A percentile compares a stretch with the other conserved stretches of the same genome.
These are phyloP conservation scores for Morone chrysops DNA, from an alignment of 2,113 vertebrate species.

Conservation along the genomic window DNA sequence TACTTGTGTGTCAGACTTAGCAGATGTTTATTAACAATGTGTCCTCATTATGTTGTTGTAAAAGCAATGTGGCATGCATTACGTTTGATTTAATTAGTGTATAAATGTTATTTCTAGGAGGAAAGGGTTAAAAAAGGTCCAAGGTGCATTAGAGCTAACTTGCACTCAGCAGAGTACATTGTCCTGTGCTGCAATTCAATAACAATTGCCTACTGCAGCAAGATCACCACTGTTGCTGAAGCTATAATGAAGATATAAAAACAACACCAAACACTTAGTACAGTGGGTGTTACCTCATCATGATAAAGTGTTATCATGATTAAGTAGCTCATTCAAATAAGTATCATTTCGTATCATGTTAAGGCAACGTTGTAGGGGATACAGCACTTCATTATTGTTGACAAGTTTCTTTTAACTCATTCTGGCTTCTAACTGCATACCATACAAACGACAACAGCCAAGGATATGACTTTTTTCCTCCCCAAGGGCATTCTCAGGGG, in stretches of 20 bases:
- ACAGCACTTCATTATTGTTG: constrained; percentile 52
- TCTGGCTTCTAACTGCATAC: constrained; percentile 66
- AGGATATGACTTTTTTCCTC: constrained; percentile 74
- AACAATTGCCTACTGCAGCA: constrained; percentile 24
- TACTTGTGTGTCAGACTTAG: too few species aligned
- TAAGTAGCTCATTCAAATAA: constrained; percentile 10
- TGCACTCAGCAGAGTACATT: background rate
- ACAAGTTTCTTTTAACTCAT: constrained; percentile 71
- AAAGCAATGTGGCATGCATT: background rate
- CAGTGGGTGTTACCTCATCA: constrained; percentile 18
- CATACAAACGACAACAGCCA: constrained; percentile 76
- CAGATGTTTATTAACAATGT: background rate
- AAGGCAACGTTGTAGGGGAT: constrained; percentile 24
- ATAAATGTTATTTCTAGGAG: background rate
- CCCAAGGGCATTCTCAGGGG: constrained; percentile 78
- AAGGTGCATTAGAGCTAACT: constrained; percentile 5
- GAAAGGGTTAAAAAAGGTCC: background rate
- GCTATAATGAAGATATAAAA: background rate
- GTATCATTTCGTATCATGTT: background rate
- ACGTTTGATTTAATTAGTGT: background rate
- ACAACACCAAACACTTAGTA: constrained; percentile 4
- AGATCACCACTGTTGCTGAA: background rate
- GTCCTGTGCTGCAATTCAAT: constrained; percentile 3
- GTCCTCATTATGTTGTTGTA: constrained; percentile 7
- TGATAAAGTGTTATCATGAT: constrained; percentile 25